Evolutionary conservation across 2,113 vertebrate species (phyloP).

Genomic region (Maccullochella peelii): DNA sequence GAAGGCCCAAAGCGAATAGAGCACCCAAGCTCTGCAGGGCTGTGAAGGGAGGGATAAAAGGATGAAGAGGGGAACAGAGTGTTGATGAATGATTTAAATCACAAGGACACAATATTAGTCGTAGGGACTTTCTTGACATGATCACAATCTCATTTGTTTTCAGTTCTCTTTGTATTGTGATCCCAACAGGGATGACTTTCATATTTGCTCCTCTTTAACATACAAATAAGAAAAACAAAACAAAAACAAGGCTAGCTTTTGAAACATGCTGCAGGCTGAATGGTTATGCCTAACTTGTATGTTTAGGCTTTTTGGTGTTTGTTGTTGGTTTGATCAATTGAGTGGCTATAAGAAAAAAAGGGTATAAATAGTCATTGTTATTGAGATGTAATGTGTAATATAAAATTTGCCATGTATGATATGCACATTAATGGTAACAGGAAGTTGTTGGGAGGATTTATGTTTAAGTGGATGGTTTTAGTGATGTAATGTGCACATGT

Average conservation of each 20-base stretch:
- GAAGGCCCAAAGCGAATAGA: conserved; percentile 85
- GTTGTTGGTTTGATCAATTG: conserved; percentile 60
- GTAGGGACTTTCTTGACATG: conserved; percentile 61
- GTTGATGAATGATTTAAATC: conserved; percentile 42
- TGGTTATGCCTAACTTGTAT: conserved; percentile 29
- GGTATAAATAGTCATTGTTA: conserved; percentile 52
- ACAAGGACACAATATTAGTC: conserved; percentile 64
- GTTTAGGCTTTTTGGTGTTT: conserved; percentile 43
- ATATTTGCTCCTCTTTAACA: conserved; percentile 53
- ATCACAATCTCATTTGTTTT: conserved; percentile 60
- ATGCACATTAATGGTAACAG: conserved; percentile 44
- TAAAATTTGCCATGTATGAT: conserved; percentile 41
- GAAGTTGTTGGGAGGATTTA: conserved; percentile 35
- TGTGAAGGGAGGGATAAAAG: conserved; percentile 1
- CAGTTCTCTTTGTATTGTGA: conserved; percentile 62
- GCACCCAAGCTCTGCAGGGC: conserved; percentile 1
- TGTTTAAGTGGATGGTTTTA: conserved; percentile 9
- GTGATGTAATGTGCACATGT: conserved; percentile 23
- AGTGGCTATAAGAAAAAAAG: conserved; percentile 38
- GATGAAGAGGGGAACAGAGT: conserved; percentile 34
- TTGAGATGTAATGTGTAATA: conserved; percentile 51
- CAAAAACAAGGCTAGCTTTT: conserved; percentile 46
- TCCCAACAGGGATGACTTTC: conserved; percentile 60
- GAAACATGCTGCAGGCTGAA: conserved; percentile 28
- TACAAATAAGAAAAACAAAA: conserved; percentile 30